Base-by-base conservation (phyloP, 2,797 vertebrate species). In the Salmo trutta region DNA sequence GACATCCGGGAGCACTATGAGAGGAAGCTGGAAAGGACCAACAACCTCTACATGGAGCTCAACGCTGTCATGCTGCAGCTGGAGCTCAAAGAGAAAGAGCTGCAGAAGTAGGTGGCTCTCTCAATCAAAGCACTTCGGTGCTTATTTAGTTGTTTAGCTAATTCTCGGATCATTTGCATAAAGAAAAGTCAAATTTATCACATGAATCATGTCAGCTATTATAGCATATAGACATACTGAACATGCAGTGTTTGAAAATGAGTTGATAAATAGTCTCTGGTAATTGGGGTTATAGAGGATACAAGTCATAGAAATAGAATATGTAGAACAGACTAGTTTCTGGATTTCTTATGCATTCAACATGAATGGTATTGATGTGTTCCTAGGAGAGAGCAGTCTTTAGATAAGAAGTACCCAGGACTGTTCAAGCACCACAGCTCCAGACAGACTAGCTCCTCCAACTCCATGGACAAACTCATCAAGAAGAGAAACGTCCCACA, bases 1-100 rank as follows among this genome's bases (percentile, higher is more conserved):
- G 97, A 99, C 91, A 98, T 99, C 85, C 94, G 97, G 71, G 97
- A 99, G 85, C 97, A 99, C 89, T 99, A 99, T 21, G 97, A 99
- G 90, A 93, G 97, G 80, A 99, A 99, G 75, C 92, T 99, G 84
- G 97, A 99, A 82, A 90, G 97, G 53, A 97, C 97, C 81, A 99
- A 99, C 92, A 98, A 98, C 87, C 94, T 99, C 31, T 99, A 98
- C 90, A 97, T 99, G 97, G 97, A 99, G 88, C 96, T 99, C 0
- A 99, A 96, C 0, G 96, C 97, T 0, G 96, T 99, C 16, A 98
- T 99, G 97, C 85, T 98, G 83, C 97, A 99, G 91, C 94, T 99
- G 87, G 97, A 99, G 90, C 95, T 99, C 52, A 98, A 98, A 88
- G 97, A 99, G 89, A 96, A 96, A 82, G 97, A 98, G 87, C 84